phyloP scores from a whole-genome alignment of 2,113 vertebrate genomes.

The Chaenogobius annularis region DNA sequence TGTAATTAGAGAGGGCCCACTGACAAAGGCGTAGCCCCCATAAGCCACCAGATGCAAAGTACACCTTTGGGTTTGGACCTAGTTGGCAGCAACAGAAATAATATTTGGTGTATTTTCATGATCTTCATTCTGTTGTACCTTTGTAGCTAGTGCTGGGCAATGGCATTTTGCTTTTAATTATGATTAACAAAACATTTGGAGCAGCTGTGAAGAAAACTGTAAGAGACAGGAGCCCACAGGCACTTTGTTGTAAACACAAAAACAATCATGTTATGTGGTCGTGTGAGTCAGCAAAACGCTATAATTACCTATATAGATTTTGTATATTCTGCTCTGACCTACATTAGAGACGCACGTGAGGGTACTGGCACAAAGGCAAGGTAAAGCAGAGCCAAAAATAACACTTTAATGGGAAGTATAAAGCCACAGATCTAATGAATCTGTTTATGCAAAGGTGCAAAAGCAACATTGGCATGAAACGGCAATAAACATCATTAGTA shows the following conservation, averaged over 20 bases:
- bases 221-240: background rate
- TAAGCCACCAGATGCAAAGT: constrained; percentile 46
- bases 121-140: constrained; percentile 22
- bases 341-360: background rate
- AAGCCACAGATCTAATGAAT: background rate
- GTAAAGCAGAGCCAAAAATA: background rate
- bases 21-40: constrained; percentile 30
- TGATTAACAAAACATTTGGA: background rate
- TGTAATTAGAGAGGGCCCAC: constrained; percentile 38
- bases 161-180: background rate
- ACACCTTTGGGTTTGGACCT: constrained; percentile 36
- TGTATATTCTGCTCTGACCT: constrained; percentile 15
- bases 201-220: constrained; percentile 1
- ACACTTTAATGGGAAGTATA: background rate
- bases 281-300: constrained; percentile 20
- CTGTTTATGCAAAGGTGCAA: background rate
- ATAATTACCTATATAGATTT: constrained; percentile 24
- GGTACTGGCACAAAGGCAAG: background rate
- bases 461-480: background rate
- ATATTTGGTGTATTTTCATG: constrained; percentile 13
- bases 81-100: constrained; percentile 8
- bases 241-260: constrained; percentile 4
- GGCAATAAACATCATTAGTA: background rate
- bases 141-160: constrained; percentile 65
- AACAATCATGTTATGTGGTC: background rate